Conservation (phyloP, 2,888 invertebrate genomes). For the Tetanocera ferruginea region DNA sequence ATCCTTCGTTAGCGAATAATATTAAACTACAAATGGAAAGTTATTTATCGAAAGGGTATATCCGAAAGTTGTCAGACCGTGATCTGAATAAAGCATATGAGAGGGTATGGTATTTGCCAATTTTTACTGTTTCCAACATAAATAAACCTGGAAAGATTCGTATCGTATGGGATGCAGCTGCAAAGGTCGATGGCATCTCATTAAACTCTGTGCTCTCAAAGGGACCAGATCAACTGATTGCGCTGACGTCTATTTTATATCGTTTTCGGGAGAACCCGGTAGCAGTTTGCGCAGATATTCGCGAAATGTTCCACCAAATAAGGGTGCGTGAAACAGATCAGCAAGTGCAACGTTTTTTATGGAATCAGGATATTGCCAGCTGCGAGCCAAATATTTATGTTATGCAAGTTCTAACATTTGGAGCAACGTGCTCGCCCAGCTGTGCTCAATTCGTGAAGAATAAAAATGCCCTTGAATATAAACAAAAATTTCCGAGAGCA, state of each 20-base stretch:
- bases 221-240: slow-evolving; percentile 21
- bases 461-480: slow-evolving; percentile 22
- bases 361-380: slow-evolving; percentile 23
- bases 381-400: slow-evolving; percentile 35
- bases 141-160: slow-evolving; percentile 50
- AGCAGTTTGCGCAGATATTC: slow-evolving; percentile 39
- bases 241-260: slow-evolving; percentile 13
- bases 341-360: slow-evolving; percentile 43
- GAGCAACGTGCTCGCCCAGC: slow-evolving; percentile 42
- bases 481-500: background rate
- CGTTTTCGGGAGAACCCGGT: slow-evolving; percentile 17
- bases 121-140: slow-evolving; percentile 52
- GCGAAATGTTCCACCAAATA: slow-evolving; percentile 44
- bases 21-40: slow-evolving; percentile 25
- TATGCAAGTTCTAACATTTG: slow-evolving; percentile 43
- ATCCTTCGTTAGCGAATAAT: slow-evolving; percentile 13
- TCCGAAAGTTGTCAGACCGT: slow-evolving; percentile 29
- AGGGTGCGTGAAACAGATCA: slow-evolving; percentile 1
- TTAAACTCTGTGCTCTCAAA: slow-evolving; percentile 28
- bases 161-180: slow-evolving; percentile 37
- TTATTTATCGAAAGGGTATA: slow-evolving; percentile 47
- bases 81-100: background rate
- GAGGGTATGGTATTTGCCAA: slow-evolving; percentile 49
- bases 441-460: slow-evolving; percentile 40
- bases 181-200: slow-evolving; percentile 1